Evolutionary conservation across 1,140 invertebrate species (phyloP).

Genomic region (Drosophila triauraria): DNA sequence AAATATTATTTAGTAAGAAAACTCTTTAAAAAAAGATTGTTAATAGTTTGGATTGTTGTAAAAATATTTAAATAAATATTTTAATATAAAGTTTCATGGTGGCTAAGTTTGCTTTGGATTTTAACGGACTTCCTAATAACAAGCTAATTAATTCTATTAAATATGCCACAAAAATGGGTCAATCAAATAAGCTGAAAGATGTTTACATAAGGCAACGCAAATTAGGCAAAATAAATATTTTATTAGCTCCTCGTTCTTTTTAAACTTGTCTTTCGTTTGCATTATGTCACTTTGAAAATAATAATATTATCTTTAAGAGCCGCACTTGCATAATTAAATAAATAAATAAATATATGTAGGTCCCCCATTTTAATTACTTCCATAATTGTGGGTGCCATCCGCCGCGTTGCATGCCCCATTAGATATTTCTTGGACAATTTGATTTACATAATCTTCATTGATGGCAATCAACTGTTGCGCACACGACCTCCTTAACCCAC

Average conservation of each 20-base stretch:
- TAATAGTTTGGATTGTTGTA: not conserved
- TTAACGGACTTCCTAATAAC: too few relatives aligned
- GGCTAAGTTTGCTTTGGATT: not conserved
- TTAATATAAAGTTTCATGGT: not conserved
- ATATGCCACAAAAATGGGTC: not conserved
- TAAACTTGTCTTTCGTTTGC: not conserved
- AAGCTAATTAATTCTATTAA: not conserved
- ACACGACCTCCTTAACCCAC: conserved; percentile 1
- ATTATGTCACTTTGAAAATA: not conserved
- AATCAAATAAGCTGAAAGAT: not conserved
- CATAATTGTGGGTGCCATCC: conserved; percentile 25
- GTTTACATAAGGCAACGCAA: not conserved
- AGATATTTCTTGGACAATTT: conserved; percentile 65
- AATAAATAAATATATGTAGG: conserved; percentile 10
- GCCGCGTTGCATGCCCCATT: conserved; percentile 60
- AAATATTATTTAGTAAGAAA: not conserved
- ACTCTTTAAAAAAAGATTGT: not conserved
- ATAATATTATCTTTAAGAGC: not conserved
- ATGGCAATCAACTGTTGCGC: conserved; percentile 76
- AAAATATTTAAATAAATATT: too few relatives aligned
- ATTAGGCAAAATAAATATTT: not conserved
- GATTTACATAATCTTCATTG: conserved; percentile 75
- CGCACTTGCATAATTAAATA: not conserved
- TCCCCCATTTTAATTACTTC: conserved; percentile 34
- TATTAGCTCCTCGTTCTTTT: not conserved